Evolutionary conservation across 2,888 invertebrate species (phyloP).

Genomic region (Tachina grossa): DNA sequence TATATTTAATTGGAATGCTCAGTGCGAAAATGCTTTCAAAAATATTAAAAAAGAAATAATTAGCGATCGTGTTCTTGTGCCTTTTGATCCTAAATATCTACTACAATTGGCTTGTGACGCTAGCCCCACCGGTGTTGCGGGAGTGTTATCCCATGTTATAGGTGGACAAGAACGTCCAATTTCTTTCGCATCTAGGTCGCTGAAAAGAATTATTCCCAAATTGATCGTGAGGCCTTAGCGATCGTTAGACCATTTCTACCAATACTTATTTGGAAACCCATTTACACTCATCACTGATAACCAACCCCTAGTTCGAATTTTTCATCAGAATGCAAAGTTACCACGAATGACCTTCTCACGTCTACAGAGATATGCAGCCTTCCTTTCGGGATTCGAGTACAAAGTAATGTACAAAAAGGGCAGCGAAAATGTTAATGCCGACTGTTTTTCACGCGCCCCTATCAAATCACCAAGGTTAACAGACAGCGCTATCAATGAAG

Average conservation of each 20-base stretch:
- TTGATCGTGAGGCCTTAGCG: conserved; percentile 30
- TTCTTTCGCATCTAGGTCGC: conserved; percentile 61
- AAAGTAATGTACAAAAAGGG: conserved; percentile 54
- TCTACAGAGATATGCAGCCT: conserved; percentile 65
- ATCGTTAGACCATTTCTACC: conserved; percentile 1
- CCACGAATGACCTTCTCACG: conserved; percentile 65
- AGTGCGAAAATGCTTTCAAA: conserved; percentile 62
- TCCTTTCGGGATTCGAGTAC: conserved; percentile 60
- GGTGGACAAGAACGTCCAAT: conserved; percentile 53
- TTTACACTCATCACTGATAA: conserved; percentile 32
- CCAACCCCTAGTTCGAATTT: conserved; percentile 61
- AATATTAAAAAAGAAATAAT: conserved; percentile 53
- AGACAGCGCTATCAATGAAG: too few species aligned
- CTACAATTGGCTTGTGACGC: conserved; percentile 66
- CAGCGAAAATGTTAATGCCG: conserved; percentile 58
- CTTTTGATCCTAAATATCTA: conserved; percentile 56
- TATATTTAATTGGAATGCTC: not conserved
- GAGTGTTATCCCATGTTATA: conserved; percentile 61
- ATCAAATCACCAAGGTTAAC: too few species aligned
- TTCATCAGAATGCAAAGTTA: conserved; percentile 65
- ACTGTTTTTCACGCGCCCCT: conserved; percentile 69
- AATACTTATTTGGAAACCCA: too few species aligned
- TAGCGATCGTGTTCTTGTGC: conserved; percentile 52
- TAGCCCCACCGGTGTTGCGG: conserved; percentile 63
- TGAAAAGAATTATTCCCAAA: conserved; percentile 54